Base-by-base conservation (phyloP, 2,888 invertebrate species). In the Mantis religiosa region DNA sequence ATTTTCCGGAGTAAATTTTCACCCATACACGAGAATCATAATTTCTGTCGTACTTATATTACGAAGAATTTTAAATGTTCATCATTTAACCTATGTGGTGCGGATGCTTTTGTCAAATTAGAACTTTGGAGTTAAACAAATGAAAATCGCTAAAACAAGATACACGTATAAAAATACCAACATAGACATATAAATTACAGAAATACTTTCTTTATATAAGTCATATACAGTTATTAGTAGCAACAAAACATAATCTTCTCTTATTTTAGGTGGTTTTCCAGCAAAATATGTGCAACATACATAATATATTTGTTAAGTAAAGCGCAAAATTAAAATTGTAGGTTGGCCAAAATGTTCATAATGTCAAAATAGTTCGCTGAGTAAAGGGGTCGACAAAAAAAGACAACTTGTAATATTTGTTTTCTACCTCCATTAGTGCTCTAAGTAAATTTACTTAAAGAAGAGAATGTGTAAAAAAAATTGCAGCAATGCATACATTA, bases 331-430 rank as follows among this genome's bases (percentile, higher is more conserved):
- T 41, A 41, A 41, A 71, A 71, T 4, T 71, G 14, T 34, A 87
- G 12, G 87, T 87, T 87, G 87, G 87, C 34, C 34, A 82, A 41
- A 27, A 27, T 82, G 82, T 7, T n/a, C 34, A 82, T 81, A 54
- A 86, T 87, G 87, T 87, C 87, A 87, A 87, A 82, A 82, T 87
- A 87, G 82, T 87, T 34, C 34, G 34, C 87, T 12, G 87, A 82
- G 87, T 82, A 82, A 87, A 87, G 87, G 87, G 87, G 87, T 87
- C 87, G 87, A 87, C 87, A 87, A 87, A 87, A 87, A 87, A 87
- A 87, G 87, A 87, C 34, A 87, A 87, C 34, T 82, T 87, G 82
- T 87, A 82, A 87, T 71, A 41, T 87, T 87, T 87, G 87, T 87
- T 87, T 87, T 87, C 30, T 71, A 25, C 54, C 54, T 71, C 54